Evolutionary conservation across 2,113 vertebrate genomes (phyloP).

Genomic region (Corythaixoides concolor): DNA sequence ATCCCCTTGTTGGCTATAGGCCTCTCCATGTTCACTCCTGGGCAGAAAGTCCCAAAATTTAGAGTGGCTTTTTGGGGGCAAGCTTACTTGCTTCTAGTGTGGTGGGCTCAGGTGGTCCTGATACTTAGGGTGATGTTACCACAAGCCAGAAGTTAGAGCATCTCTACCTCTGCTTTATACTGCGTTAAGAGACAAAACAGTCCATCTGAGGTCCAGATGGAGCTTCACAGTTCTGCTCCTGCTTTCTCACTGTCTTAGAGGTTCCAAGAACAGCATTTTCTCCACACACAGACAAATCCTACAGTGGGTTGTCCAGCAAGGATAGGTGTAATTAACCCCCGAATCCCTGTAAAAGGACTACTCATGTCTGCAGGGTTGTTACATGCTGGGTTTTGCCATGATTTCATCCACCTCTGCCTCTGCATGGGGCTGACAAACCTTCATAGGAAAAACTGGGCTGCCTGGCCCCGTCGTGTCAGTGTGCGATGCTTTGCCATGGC

Average conservation of each 20-base stretch:
- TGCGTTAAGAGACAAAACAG: not conserved
- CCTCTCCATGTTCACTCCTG: rapidly evolving
- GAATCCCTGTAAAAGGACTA: not conserved
- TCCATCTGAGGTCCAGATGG: not conserved
- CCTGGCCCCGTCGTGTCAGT: too few relatives aligned
- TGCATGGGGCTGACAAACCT: not conserved
- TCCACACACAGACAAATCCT: not conserved
- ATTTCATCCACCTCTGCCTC: not conserved
- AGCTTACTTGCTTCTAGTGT: not conserved
- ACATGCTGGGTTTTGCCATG: not conserved
- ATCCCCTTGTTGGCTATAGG: not conserved
- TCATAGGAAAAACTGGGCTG: not conserved
- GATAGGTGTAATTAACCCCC: not conserved
- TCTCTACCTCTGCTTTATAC: not conserved
- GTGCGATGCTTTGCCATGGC: not conserved
- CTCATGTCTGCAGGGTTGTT: not conserved
- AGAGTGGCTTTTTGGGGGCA: not conserved
- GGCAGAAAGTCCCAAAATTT: not conserved
- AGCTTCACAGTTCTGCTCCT: not conserved
- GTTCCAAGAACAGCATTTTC: not conserved
- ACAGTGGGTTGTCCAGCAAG: not conserved
- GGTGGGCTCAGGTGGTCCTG: not conserved
- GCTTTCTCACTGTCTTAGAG: not conserved
- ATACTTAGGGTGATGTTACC: not conserved
- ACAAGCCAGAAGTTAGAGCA: not conserved